Conservation (phyloP, 2,113 vertebrate species). For the Nicator chloris region DNA sequence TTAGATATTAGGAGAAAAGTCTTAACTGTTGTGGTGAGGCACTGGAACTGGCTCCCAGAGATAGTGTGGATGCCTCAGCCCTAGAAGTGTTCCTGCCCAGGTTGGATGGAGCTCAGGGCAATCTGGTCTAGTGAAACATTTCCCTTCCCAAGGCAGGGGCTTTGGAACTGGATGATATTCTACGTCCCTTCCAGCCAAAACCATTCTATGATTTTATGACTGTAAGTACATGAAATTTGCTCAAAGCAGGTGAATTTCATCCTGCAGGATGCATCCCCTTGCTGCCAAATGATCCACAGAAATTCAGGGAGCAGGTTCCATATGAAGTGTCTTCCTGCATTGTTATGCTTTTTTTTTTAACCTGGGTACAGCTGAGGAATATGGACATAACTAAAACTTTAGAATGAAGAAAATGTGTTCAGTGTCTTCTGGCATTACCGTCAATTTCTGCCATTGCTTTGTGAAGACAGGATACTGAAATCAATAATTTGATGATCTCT, state of each 20-base stretch:
- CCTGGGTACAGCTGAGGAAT: neutral
- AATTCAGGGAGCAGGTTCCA: neutral
- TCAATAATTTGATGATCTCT: neutral
- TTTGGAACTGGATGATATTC: neutral
- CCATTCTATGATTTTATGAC: neutral
- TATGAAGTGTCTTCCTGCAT: neutral
- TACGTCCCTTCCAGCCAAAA: neutral
- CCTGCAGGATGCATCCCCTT: neutral
- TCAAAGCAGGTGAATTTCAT: constrained; percentile 7
- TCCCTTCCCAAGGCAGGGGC: neutral
- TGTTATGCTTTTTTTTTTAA: neutral
- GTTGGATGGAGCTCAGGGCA: neutral
- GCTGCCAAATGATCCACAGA: neutral
- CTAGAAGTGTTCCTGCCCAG: neutral
- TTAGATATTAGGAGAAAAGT: neutral
- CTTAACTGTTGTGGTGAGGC: neutral
- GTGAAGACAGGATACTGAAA: neutral
- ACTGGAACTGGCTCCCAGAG: neutral
- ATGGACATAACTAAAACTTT: constrained; percentile 10
- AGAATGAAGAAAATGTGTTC: constrained; percentile 22
- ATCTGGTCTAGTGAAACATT: neutral
- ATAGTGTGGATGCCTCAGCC: neutral
- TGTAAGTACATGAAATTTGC: constrained; percentile 35
- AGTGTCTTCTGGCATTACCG: neutral
- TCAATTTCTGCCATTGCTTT: neutral